Conservation (phyloP, 2,888 invertebrate genomes). For the Beris morrisii region DNA sequence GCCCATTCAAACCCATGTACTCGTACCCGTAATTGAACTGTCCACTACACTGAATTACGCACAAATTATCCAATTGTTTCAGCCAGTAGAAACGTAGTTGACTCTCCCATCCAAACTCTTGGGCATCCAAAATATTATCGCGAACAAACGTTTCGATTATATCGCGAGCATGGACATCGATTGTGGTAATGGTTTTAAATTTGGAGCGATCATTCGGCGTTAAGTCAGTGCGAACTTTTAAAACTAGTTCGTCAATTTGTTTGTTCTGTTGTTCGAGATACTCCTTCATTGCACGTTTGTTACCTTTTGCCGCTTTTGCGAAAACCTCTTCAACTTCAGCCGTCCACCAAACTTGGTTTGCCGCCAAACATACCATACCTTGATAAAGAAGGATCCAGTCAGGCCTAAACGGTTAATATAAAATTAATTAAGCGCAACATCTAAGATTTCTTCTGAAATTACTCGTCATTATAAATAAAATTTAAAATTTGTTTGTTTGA, state of each 20-base stretch:
- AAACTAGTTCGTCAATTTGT: constrained; percentile 82
- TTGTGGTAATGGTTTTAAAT: constrained; percentile 84
- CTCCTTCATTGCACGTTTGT: constrained; percentile 88
- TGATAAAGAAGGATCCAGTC: constrained; percentile 89
- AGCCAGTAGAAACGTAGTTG: constrained; percentile 92
- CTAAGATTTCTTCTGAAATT: background rate
- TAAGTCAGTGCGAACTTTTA: constrained; percentile 69
- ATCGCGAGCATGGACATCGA: constrained; percentile 90
- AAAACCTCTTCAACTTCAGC: constrained; percentile 93
- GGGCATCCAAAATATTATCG: constrained; percentile 78
- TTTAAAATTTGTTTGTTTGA: background rate
- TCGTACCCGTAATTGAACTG: constrained; percentile 91
- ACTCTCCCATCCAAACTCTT: constrained; percentile 93
- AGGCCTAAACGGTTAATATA: constrained; percentile 58
- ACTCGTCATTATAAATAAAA: background rate
- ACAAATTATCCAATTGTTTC: constrained; percentile 75
- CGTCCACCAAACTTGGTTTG: constrained; percentile 95
- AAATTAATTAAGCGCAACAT: background rate
- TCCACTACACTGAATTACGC: constrained; percentile 81
- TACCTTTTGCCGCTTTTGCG: constrained; percentile 65
- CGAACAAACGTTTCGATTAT: constrained; percentile 81
- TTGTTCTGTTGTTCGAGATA: constrained; percentile 74
- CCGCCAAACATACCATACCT: constrained; percentile 83
- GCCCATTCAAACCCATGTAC: constrained; percentile 91
- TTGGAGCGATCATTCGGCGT: constrained; percentile 81